Base-by-base conservation (phyloP, 92 coral and sea anemone genomes). In the Chrysogorgia sp. region DNA sequence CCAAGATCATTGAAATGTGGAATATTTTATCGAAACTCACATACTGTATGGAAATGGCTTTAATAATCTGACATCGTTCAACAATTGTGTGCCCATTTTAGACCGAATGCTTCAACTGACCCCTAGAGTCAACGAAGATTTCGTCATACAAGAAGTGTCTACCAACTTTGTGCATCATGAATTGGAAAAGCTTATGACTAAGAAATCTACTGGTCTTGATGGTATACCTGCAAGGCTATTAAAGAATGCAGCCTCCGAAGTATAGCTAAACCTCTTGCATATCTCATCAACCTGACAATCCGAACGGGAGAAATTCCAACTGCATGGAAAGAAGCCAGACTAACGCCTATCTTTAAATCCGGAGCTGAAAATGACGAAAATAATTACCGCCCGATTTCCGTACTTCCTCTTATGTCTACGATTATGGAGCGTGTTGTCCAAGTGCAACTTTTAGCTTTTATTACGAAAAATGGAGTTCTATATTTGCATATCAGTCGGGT, bases 381-480 rank as follows among this genome's bases (percentile, higher is more conserved):
- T 58, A 74, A 74, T 31, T 74, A 74, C 26, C 41, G 80, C 4
- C 47, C 40, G 15, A 50, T 15, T 33, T n/a, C 5, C 29, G 23
- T 55, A 40, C 63, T 49, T 17, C 57, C 60, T 45, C 10, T 47
- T 24, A 15, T 72, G 34, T 72, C 60, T 19, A 50, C 28, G 23
- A 69, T 84, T n/a, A 84, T 84, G 88, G 75, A 84, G 40, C 76
- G 84, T 35, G 83, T 80, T 9, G 34, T 77, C 59, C 84, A 84
- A 69, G 72, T 77, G 19, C 80, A 77, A 63, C 79, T 84, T 20
- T 57, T 78, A 45, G 17, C 78, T 21, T 84, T 84, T 67, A 67
- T 83, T 52, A 52, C 48, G 9, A 72, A 76, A n/a, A 49, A 82
- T 66, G 43, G 63, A 1, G 81, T 61, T 30, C 66, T 82, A 7